Conservation (phyloP, 1,140 invertebrate species). For the Leucophenga varia region DNA sequence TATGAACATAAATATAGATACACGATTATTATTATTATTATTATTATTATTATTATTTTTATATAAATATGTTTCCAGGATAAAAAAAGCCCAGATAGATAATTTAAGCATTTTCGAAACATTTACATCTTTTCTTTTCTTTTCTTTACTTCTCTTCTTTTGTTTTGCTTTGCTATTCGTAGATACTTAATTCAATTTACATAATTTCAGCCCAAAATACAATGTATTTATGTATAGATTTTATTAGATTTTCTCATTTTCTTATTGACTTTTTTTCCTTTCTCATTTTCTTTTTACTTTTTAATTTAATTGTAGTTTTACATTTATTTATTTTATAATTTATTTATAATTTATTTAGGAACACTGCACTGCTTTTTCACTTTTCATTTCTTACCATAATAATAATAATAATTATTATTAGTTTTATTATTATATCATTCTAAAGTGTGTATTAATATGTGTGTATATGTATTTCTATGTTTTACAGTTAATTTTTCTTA, state of each 20-base stretch:
- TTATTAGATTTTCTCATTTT: not conserved
- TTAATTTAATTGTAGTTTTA: not conserved
- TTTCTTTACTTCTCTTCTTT: not conserved
- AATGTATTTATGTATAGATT: slow-evolving; percentile 1
- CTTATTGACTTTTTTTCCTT: not conserved
- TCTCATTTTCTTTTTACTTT: not conserved
- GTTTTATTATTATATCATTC: slow-evolving; percentile 4
- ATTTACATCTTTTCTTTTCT: slow-evolving; percentile 2
- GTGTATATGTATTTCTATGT: slow-evolving; percentile 3
- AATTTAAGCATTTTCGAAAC: slow-evolving; percentile 1
- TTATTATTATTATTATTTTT: too few relatives aligned
- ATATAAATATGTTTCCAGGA: too few relatives aligned
- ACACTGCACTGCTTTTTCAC: too few relatives aligned
- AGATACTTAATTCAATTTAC: not conserved
- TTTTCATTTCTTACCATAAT: not conserved
- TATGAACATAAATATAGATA: too few relatives aligned
- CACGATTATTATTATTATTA: too few relatives aligned
- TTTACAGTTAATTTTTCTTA: not conserved
- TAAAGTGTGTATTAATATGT: slow-evolving; percentile 1
- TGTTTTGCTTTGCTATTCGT: not conserved
- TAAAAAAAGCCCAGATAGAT: too few relatives aligned
- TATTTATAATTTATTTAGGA: too few relatives aligned
- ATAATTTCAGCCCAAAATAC: not conserved
- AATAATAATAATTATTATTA: not conserved
- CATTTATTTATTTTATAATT: slow-evolving; percentile 1